Evolutionary conservation across 2,888 invertebrate species (phyloP).

Genomic region (Drosophila prostipennis): DNA sequence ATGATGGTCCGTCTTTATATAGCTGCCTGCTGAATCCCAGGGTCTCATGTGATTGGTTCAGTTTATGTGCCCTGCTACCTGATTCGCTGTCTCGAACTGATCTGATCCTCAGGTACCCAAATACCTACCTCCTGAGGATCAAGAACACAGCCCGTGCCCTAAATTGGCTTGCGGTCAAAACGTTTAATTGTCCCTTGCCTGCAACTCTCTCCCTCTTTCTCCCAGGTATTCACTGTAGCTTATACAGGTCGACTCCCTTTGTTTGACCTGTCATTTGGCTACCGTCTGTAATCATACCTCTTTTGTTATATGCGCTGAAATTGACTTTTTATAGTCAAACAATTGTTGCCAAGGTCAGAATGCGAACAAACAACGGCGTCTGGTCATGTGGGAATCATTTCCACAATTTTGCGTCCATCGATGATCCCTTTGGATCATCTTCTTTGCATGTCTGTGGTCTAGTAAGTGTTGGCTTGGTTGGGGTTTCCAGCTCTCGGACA

Average conservation of each 20-base stretch:
- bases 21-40: conserved; percentile 12
- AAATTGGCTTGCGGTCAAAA: conserved; percentile 83
- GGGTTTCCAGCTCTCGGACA: not conserved
- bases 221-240: conserved; percentile 14
- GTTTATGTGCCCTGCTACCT: conserved; percentile 53
- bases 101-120: conserved; percentile 41
- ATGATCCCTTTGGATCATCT: conserved; percentile 21
- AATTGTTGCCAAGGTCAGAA: conserved; percentile 78
- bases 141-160: conserved; percentile 56
- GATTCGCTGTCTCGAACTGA: conserved; percentile 56
- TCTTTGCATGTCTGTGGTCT: conserved; percentile 74
- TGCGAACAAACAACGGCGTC: conserved; percentile 32
- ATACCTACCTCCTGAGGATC: conserved; percentile 26
- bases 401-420: conserved; percentile 32
- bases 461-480: conserved; percentile 38
- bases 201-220: conserved; percentile 7
- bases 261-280: conserved; percentile 61
- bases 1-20: conserved; percentile 47
- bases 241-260: conserved; percentile 29
- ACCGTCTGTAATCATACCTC: conserved; percentile 35
- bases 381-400: conserved; percentile 44
- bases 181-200: conserved; percentile 75
- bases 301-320: conserved; percentile 25
- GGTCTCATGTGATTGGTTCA: conserved; percentile 57
- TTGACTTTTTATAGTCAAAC: conserved; percentile 55